Evolutionary conservation across 1,140 invertebrate genomes (phyloP), one percentile per base, ranked within the genome.

Genomic region (Aphaenogaster ashmeadi): DNA sequence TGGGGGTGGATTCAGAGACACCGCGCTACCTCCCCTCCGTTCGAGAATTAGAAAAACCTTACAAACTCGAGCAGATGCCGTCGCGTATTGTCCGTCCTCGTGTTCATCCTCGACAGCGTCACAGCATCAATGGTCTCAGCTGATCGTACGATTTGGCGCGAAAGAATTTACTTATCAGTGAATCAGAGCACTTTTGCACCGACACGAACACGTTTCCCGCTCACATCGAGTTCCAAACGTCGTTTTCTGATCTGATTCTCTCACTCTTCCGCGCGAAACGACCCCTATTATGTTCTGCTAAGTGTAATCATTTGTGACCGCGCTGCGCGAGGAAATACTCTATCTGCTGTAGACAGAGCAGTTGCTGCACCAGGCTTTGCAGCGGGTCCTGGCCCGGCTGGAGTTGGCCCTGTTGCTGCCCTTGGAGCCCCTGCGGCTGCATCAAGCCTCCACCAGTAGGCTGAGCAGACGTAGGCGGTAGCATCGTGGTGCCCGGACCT

Each of bases 351-450:
- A 94, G 71, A 66, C 92, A 94, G 74, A 93, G 89, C 64, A 95
- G 92, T 87, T 95, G 95, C 86, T 95, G 95, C 84, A 95, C 92
- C 88, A 95, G 92, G 77, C 94, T 95, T 85, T 95, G 95, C 80
- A 95, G 88, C 44, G 95, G 94, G 67, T 94, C 94, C 83, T 95
- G 94, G 58, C 91, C 92, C 66, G 92, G 92, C 50, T 90, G 86
- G 64, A 84, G 77, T 27, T 89, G 88, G 11, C 88, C 75, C 67
- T 93, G 94, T 54, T 94, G 94, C 62, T 92, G 93, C 50, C 66
- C 66, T 74, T 94, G 93, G 58, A 92, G 77, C 69, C 92, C 88
- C 71, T 94, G 93, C 78, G 80, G 33, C 80, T 84, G 80, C 89
- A 92, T 91, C 84, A 93, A 91, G 62, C 92, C 93, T 87, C 92